A percentile compares a stretch with the other conserved stretches of the same genome.
Evolutionary conservation across 30 jellyfish, hydroid and myxozoan species (phyloP).

Genomic region (Rhopilema esculentum): DNA sequence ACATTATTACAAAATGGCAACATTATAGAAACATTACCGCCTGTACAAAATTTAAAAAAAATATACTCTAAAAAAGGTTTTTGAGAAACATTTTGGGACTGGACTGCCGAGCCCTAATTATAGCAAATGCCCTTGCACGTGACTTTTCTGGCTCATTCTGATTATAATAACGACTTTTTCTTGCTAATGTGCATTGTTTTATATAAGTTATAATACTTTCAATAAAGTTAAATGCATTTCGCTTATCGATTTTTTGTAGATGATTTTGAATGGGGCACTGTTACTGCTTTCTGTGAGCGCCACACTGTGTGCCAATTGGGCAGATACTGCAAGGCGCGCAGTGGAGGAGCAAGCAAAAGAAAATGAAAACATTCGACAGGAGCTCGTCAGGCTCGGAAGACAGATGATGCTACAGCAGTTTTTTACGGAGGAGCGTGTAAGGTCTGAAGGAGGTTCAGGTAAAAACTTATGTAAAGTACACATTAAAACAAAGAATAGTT

Average conservation of each 20-base stretch:
- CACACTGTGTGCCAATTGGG: constrained; percentile 17
- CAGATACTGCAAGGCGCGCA: constrained; percentile 54
- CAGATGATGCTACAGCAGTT: constrained; percentile 94
- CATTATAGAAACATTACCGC: no score
- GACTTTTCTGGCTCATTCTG: no score
- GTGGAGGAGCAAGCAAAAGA: constrained; percentile 47
- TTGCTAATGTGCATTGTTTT: no score
- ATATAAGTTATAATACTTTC: no score
- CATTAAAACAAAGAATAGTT: no score
- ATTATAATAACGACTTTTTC: no score
- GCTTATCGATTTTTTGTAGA: constrained; percentile 5
- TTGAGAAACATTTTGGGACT: no score
- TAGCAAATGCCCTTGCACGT: no score
- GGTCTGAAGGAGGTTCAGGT: constrained; percentile 95
- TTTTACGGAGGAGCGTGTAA: constrained; percentile 81
- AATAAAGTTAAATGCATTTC: neutral
- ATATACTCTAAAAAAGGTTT: no score
- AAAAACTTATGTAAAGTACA: neutral
- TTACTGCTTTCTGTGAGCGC: neutral
- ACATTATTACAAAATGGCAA: no score
- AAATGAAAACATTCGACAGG: constrained; percentile 41
- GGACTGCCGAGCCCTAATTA: no score
- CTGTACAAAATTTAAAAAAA: no score
- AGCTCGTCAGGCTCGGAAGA: constrained; percentile 54
- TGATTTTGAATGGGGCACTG: constrained; percentile 8